A percentile compares a stretch with the other conserved stretches of the same genome.
These are phyloP conservation scores for Psix sp. DNA, from an alignment of 1,140 invertebrate genomes.

Conservation along the genomic window DNA sequence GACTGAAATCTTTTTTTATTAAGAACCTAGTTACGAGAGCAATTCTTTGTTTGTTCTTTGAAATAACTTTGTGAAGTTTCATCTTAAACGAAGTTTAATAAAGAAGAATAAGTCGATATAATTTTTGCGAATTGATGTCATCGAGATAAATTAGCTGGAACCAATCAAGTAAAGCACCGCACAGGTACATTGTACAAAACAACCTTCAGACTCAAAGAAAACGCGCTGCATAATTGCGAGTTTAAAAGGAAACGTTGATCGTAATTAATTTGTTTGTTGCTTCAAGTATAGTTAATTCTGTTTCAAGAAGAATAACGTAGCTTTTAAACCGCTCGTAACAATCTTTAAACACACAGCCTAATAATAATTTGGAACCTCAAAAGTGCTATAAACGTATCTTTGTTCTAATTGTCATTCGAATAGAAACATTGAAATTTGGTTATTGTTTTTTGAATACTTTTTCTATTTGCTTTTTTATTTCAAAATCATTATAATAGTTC, in stretches of 20 bases:
- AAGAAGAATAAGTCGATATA: constrained; percentile 32
- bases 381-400: constrained; percentile 1
- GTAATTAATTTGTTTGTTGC: constrained; percentile 28
- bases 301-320: constrained; percentile 6
- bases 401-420: background rate
- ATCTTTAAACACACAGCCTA: constrained; percentile 6
- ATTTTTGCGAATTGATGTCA: constrained; percentile 24
- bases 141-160: constrained; percentile 7
- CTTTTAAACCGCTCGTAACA: constrained; percentile 24
- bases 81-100: constrained; percentile 20
- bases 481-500: too few relatives aligned
- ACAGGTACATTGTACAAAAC: constrained; percentile 7
- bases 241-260: constrained; percentile 8
- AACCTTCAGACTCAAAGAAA: background rate
- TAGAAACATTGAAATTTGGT: background rate
- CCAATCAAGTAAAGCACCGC: too few relatives aligned
- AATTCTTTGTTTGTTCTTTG: constrained; percentile 16
- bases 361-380: background rate
- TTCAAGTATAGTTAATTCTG: constrained; percentile 10
- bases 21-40: background rate
- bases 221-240: constrained; percentile 8
- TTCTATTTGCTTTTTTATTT: too few relatives aligned
- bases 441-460: too few relatives aligned
- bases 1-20: too few relatives aligned
- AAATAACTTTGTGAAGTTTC: constrained; percentile 38